These are phyloP conservation scores for Vultur gryphus DNA, from an alignment of 2,797 vertebrate genomes.

Conservation along the genomic window DNA sequence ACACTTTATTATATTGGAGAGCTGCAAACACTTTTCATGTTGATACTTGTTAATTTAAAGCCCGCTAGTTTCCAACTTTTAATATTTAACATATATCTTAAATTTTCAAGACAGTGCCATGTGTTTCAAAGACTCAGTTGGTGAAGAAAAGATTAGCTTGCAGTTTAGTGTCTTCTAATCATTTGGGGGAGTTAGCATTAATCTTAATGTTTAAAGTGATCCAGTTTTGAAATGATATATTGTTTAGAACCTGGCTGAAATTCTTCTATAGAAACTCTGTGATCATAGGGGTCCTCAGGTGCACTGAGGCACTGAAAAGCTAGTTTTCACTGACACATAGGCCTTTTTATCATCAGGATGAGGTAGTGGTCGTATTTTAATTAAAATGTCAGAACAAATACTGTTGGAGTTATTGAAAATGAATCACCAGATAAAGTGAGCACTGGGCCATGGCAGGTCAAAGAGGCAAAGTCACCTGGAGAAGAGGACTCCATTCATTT, in stretches of 20 bases:
- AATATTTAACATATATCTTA: not conserved
- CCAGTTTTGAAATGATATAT: slow-evolving; percentile 72
- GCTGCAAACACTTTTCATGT: not conserved
- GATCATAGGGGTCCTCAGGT: slow-evolving; percentile 76
- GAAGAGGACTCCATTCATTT: slow-evolving; percentile 79
- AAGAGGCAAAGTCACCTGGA: slow-evolving; percentile 86
- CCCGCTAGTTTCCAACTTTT: not conserved
- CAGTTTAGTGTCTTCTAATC: slow-evolving; percentile 39
- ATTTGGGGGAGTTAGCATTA: slow-evolving; percentile 54
- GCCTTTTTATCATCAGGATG: slow-evolving; percentile 87
- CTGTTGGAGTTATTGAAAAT: slow-evolving; percentile 88
- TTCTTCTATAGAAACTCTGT: slow-evolving; percentile 71
- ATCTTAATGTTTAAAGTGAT: slow-evolving; percentile 74
- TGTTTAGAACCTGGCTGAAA: slow-evolving; percentile 69
- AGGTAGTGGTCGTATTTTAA: slow-evolving; percentile 90
- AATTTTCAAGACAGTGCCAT: not conserved
- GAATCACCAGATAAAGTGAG: slow-evolving; percentile 87
- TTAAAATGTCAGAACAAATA: slow-evolving; percentile 94
- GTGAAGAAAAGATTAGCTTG: slow-evolving; percentile 12
- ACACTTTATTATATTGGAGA: not conserved
- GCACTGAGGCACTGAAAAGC: slow-evolving; percentile 77
- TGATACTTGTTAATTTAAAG: not conserved
- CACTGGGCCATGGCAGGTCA: slow-evolving; percentile 88
- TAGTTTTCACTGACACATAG: slow-evolving; percentile 77
- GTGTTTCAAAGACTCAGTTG: not conserved